Evolutionary conservation across 2,888 invertebrate species (phyloP), one percentile per base, ranked within the genome.

Genomic region (Schizotus pectinicornis): DNA sequence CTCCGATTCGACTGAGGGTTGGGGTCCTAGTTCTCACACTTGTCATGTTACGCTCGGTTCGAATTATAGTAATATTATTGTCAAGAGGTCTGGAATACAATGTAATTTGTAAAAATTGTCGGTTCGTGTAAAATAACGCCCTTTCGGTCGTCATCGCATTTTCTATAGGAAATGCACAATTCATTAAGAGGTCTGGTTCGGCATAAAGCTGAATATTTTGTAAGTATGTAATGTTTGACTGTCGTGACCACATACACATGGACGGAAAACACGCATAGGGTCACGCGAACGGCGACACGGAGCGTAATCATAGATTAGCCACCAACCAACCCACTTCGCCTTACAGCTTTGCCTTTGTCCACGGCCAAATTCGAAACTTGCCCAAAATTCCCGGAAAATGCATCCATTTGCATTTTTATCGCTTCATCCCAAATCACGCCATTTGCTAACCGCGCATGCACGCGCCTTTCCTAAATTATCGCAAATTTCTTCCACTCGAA

Each of bases 281-380:
- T 72, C 73, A 74, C 73, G 72, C 72, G 63, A 74, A 56, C 61
- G 67, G 67, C 69, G 67, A 70, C 70, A 70, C 67, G 67, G 69
- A 70, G 70, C 69, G 65, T 70, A 73, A 73, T 73, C 73, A 71
- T 72, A 73, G 73, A 73, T 74, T 74, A 74, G 69, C 65, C 66
- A 60, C 65, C 64, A 64, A 65, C 63, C 54, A 62, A 61, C 59
- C 56, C 57, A 52, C 55, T 59, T 51, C 42, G 42, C 49, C 49
- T 43, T 43, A 37, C 47, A 51, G 56, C 45, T 58, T 61, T 56
- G 45, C 55, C 47, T 63, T 60, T 58, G 51, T 62, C 43, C 52
- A 57, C 54, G 49, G 52, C 45, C 54, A 60, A 55, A 59, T 38
- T 47, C 39, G 38, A 50, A 62, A 59, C 39, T 41, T 33, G 9